Base-by-base conservation (phyloP, 2,797 vertebrate species). In the Phrynocephalus forsythii region DNA sequence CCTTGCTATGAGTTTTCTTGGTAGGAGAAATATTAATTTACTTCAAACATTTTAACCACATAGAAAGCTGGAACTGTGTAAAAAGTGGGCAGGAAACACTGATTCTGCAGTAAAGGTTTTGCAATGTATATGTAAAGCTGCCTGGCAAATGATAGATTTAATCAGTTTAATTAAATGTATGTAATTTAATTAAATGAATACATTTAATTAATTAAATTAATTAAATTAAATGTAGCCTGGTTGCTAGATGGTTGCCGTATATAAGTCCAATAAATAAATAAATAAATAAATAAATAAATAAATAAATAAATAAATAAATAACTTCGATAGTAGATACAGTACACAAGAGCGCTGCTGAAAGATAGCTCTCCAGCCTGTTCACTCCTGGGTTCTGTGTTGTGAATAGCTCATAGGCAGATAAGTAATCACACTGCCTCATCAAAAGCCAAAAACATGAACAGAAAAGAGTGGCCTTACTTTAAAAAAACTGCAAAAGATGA, bases 71-170 rank as follows among this genome's bases (percentile, higher is more conserved):
- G 82, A 87, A 82, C 1, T 0, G 81, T 85, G 0, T 0, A 44
- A 85, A 81, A 79, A 83, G 24, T 0, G 6, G 0, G 77, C 0
- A 13, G 88, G 89, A 91, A 83, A 88, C 90, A 79, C 79, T 8
- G 10, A 86, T 86, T 89, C 15, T 83, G 81, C 13, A 0, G 84
- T 52, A 68, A 85, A 89, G 75, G 83, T 67, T 91, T 92, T 94
- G 90, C 91, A 93, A 73, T 92, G 87, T 94, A 92, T 92, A 91
- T 90, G n/a, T 88, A 86, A 90, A 83, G 89, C 90, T 92, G 91
- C 92, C 75, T 92, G 85, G 86, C 0, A 84, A 90, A 69, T 75
- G 89, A 87, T 88, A 89, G 93, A 63, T 94, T 93, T 91, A 87
- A 93, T 94, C 92, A 13, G 72, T 89, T 89, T 90, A 82, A 87